Percentiles rank a stretch among this genome's conserved stretches.
Conservation (phyloP, 2,888 invertebrate species). For the Pyrrhopygopsis socrates region DNA sequence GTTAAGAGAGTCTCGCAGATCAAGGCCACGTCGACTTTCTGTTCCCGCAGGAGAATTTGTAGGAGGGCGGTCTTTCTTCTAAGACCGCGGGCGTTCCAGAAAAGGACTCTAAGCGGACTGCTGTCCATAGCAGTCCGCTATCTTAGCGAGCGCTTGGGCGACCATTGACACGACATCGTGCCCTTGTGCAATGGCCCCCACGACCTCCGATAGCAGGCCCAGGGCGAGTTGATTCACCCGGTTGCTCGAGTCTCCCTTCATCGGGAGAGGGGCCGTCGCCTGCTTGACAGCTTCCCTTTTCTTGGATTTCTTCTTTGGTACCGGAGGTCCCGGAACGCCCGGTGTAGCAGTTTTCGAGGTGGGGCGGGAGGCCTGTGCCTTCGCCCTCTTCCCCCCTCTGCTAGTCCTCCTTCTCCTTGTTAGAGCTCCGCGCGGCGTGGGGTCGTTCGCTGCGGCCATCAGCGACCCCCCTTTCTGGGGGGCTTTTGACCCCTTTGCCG, state of each 20-base stretch:
- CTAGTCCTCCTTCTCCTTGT: background rate
- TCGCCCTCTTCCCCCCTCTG: background rate
- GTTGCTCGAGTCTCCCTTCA: background rate
- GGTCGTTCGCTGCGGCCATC: background rate
- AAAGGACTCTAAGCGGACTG: background rate
- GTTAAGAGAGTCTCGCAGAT: constrained; percentile 4
- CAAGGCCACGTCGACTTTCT: constrained; percentile 12
- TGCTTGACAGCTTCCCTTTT: background rate
- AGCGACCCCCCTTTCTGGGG: background rate
- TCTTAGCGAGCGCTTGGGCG: no score
- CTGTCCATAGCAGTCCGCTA: constrained; percentile 6
- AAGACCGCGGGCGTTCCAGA: constrained; percentile 35
- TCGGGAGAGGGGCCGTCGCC: background rate
- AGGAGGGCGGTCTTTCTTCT: constrained; percentile 12
- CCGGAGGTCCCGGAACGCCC: background rate
- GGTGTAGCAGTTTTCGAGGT: background rate
- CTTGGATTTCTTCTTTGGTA: background rate
- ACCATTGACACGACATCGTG: no score
- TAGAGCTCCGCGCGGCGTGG: background rate
- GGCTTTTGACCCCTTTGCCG: no score
- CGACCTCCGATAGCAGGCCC: background rate
- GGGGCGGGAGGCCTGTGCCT: background rate
- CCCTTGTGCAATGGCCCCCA: background rate
- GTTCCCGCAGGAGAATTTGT: constrained; percentile 35
- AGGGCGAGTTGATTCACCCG: background rate